These are phyloP conservation scores for Salarias fasciatus DNA, from an alignment of 2,797 vertebrate genomes.

Conservation along the genomic window DNA sequence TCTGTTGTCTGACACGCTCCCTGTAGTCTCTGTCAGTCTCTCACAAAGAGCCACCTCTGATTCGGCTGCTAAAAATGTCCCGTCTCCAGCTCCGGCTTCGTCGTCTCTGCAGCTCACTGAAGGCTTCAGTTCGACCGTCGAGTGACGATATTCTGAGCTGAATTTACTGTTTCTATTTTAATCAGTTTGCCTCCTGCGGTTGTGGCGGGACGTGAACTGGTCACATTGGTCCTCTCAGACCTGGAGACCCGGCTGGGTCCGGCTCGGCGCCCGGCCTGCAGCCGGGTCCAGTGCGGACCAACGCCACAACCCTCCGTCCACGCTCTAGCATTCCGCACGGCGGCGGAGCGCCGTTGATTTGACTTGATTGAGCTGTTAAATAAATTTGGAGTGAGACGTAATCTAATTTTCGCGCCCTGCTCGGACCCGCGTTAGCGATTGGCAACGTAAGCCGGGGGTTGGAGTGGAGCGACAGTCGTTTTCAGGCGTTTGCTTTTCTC, in stretches of 20 bases:
- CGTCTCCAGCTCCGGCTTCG: constrained; percentile 26
- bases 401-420: constrained; percentile 59
- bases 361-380: constrained; percentile 73
- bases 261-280: neutral
- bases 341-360: constrained; percentile 62
- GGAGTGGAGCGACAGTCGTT: constrained; percentile 36
- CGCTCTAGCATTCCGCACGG: constrained; percentile 51
- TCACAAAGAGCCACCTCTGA: constrained; percentile 10
- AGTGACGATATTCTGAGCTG: too few relatives aligned
- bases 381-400: constrained; percentile 59
- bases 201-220: too few relatives aligned
- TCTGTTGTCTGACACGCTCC: constrained; percentile 24
- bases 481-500: too few relatives aligned
- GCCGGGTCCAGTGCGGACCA: constrained; percentile 7
- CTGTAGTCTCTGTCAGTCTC: constrained; percentile 27
- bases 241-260: constrained; percentile 6
- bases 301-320: constrained; percentile 3
- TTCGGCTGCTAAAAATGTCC: constrained; percentile 14
- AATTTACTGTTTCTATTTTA: too few relatives aligned
- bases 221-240: constrained; percentile 24
- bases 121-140: too few relatives aligned
- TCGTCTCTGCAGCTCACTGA: constrained; percentile 20
- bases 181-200: too few relatives aligned
- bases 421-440: constrained; percentile 38
- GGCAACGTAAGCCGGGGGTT: constrained; percentile 44